Percentiles rank a stretch among this genome's conserved stretches.
phyloP scores from a whole-genome alignment of 2,888 invertebrate genomes.

The Antheraea assamensis region DNA sequence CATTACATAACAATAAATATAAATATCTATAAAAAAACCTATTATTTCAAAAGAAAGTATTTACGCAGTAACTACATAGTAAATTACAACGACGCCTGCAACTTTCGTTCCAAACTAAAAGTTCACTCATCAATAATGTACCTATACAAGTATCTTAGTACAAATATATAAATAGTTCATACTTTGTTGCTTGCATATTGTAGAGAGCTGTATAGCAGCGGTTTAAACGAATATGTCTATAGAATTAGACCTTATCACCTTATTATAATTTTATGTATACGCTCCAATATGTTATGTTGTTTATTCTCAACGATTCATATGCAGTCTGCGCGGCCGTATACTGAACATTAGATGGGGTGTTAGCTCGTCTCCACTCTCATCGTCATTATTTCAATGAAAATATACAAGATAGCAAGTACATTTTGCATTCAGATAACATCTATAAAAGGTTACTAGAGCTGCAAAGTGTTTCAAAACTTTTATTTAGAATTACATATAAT shows the following conservation, averaged over 20 bases:
- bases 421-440: not conserved
- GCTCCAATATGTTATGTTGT: conserved; percentile 41
- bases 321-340: conserved; percentile 32
- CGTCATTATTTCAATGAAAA: conserved; percentile 14
- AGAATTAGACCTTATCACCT: conserved; percentile 18
- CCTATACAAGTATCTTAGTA: too few species aligned
- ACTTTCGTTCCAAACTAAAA: too few species aligned
- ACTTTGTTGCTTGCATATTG: conserved; percentile 9
- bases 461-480: not conserved
- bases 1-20: too few species aligned
- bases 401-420: not conserved
- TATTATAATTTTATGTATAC: conserved; percentile 46
- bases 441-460: not conserved
- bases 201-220: not conserved
- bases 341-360: conserved; percentile 30
- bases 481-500: not conserved
- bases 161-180: too few species aligned
- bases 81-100: too few species aligned
- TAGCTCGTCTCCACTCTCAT: conserved; percentile 7
- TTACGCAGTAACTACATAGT: too few species aligned
- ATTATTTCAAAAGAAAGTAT: too few species aligned
- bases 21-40: too few species aligned
- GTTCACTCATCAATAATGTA: too few species aligned
- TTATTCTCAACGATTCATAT: conserved; percentile 37
- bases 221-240: conserved; percentile 8